These are phyloP conservation scores for Chymomyza caudatula DNA, from an alignment of 2,888 invertebrate genomes.

Conservation along the genomic window DNA sequence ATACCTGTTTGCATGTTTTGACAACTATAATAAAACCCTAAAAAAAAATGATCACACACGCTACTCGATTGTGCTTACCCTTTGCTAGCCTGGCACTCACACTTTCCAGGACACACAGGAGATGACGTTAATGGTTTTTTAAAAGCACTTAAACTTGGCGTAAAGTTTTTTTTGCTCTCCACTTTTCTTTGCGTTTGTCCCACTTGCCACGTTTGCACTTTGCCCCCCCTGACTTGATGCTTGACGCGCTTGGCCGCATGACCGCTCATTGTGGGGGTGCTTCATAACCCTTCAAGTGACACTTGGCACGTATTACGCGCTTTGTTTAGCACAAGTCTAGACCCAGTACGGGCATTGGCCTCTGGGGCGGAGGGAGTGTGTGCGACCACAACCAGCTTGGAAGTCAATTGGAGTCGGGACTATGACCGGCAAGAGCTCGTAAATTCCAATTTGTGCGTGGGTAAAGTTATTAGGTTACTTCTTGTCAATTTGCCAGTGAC, in stretches of 20 bases:
- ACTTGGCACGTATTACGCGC: constrained; percentile 48
- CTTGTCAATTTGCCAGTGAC: constrained; percentile 9
- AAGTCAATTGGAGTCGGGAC: background rate
- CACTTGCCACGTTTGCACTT: constrained; percentile 15
- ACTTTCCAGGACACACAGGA: constrained; percentile 54
- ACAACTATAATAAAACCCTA: background rate
- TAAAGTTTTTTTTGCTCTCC: constrained; percentile 41
- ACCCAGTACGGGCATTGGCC: constrained; percentile 20
- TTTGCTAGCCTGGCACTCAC: constrained; percentile 18
- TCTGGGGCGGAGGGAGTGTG: background rate
- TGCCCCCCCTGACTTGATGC: background rate
- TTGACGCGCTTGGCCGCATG: background rate
- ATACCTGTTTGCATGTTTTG: background rate
- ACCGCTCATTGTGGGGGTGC: background rate
- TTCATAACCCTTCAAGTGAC: constrained; percentile 52
- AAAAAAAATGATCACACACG: background rate
- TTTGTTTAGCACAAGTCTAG: constrained; percentile 47
- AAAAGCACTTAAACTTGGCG: constrained; percentile 69
- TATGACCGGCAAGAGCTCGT: constrained; percentile 43
- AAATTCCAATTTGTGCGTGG: constrained; percentile 67
- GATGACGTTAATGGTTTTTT: constrained; percentile 69
- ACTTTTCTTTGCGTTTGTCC: constrained; percentile 25
- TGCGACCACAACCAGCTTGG: constrained; percentile 5
- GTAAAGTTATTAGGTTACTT: constrained; percentile 66
- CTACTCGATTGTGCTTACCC: background rate